phyloP scores from a whole-genome alignment of 2,888 invertebrate genomes.

The Zygothrica quintamaculata region DNA sequence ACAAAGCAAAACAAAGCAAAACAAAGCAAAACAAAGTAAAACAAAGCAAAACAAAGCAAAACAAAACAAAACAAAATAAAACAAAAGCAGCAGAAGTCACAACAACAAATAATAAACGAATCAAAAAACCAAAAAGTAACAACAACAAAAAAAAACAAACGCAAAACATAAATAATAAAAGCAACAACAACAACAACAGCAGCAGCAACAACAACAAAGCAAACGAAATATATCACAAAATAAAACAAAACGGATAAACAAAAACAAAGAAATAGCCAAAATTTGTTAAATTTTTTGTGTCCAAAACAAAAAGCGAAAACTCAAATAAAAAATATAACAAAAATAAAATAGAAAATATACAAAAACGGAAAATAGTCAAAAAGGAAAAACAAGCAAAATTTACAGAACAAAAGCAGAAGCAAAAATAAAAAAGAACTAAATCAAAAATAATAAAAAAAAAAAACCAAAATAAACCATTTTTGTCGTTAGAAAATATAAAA shows the following conservation, averaged over 20 bases:
- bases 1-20: constrained; percentile 47
- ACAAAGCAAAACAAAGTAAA: constrained; percentile 72
- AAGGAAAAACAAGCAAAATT: constrained; percentile 16
- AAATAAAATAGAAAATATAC: too few relatives aligned
- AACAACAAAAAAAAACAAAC: constrained; percentile 45
- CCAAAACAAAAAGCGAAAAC: constrained; percentile 38
- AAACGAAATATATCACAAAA: constrained; percentile 24
- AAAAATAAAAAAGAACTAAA: too few relatives aligned
- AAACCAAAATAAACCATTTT: constrained; percentile 39
- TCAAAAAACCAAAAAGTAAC: constrained; percentile 32
- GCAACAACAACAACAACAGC: constrained; percentile 35
- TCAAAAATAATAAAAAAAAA: constrained; percentile 27
- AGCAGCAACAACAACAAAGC: constrained; percentile 45
- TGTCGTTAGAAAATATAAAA: constrained; percentile 48
- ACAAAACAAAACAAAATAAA: constrained; percentile 39
- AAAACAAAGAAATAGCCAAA: constrained; percentile 76
- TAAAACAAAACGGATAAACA: constrained; percentile 35
- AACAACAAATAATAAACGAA: too few relatives aligned
- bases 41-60: constrained; percentile 39
- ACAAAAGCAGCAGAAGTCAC: constrained; percentile 27
- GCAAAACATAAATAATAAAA: constrained; percentile 25
- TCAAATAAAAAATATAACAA: constrained; percentile 23
- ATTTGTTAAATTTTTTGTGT: constrained; percentile 78
- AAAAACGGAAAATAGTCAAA: too few relatives aligned
- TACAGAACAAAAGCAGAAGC: constrained; percentile 29